Base-by-base conservation (phyloP, 2,797 vertebrate species). In the Sebastes glaucus region DNA sequence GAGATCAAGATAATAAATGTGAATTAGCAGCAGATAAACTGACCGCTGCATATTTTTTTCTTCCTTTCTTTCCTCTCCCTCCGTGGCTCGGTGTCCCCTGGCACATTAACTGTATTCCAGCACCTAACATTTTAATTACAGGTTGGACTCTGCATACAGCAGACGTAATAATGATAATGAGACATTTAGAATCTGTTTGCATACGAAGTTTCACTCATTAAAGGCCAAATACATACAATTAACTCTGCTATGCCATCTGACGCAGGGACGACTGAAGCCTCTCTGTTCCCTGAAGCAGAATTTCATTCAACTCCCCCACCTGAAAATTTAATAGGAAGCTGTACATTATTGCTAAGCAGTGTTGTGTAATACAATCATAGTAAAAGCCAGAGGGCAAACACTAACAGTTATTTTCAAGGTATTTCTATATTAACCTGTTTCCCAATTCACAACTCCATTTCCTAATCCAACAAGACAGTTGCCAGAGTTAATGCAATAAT, bases 141-240 rank as follows among this genome's bases (percentile, higher is more conserved):
- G 46, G 14, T 46, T 52, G 52, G 35, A 53, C 70, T 38, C 33
- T 68, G 70, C 42, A 27, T 30, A 0, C 59, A 42, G 53, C 65
- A 18, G 25, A 30, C 7, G 28, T 60, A 53, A 65, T 66, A 33
- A 66, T 52, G 55, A 38, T 52, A 74, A 78, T 63, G 52, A 53
- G 52, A 70, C 20, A 52, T 83, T 62, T 42, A 65, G 8, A 64
- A 38, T 35, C 23, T 13, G 20, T 83, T 81, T 59, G 52, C 23
- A 60, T 42, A 3, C 3, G 2, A 60, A 52, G 7, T 59, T 78
- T 70, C 13, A 1, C n/a, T 74, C 49, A 56, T 77, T 69, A 74
- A 23, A 73, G 49, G 35, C 33, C 70, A 52, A 55, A 76, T 23
- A 30, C 61, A 53, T 49, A 7, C n/a, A 42, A 74, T 74, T n/a